Conservation (phyloP, 2,113 vertebrate genomes). For the Thamnaconus septentrionalis region DNA sequence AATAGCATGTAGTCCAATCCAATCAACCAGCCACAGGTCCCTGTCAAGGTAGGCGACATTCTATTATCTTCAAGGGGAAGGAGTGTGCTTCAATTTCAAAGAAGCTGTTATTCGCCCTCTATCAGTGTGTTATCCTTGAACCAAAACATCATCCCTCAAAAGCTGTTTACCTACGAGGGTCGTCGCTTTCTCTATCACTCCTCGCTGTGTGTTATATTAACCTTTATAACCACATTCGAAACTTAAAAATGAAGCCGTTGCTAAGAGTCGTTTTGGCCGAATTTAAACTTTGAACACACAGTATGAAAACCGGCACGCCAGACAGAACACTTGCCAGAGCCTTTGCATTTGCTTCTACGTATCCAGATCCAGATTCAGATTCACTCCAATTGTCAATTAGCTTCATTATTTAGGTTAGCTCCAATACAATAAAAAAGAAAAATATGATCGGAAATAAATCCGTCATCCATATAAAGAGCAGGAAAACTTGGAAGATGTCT, state of each 20-base stretch:
- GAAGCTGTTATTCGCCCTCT: slow-evolving; percentile 48
- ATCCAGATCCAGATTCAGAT: no score
- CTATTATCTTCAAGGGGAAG: slow-evolving; percentile 29
- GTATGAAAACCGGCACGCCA: no score
- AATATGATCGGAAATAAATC: no score
- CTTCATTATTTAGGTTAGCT: no score
- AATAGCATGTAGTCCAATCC: slow-evolving; percentile 12
- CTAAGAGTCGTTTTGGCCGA: neutral
- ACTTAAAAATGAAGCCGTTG: slow-evolving; percentile 15
- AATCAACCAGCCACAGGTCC: slow-evolving; percentile 39
- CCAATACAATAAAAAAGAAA: no score
- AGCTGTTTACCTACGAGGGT: slow-evolving; percentile 36
- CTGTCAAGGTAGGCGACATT: slow-evolving; percentile 28
- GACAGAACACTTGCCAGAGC: no score
- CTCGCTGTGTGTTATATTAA: slow-evolving; percentile 35
- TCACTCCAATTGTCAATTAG: no score
- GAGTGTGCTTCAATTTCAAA: slow-evolving; percentile 56
- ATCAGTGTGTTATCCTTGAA: slow-evolving; percentile 55
- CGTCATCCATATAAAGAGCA: no score
- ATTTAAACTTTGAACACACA: no score
- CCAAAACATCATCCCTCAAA: slow-evolving; percentile 56
- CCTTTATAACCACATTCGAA: slow-evolving; percentile 32
- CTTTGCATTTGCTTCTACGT: no score
- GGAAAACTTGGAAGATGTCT: no score
- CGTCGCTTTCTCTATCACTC: slow-evolving; percentile 21